A percentile compares a stretch with the other conserved stretches of the same genome.
phyloP scores from a whole-genome alignment of 64 coral and sea anemone genomes.

The Montipora sp. region DNA sequence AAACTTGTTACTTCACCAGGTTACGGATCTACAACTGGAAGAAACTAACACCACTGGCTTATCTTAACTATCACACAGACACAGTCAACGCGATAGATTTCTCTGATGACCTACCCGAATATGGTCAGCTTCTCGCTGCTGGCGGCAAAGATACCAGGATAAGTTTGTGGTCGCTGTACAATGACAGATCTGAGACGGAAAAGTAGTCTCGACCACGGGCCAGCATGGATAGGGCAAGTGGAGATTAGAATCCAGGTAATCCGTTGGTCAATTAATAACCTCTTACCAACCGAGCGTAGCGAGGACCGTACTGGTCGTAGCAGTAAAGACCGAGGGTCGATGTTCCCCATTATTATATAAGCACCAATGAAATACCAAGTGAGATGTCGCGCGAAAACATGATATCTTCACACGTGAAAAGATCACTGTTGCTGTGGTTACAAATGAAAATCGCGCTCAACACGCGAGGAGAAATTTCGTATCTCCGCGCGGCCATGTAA shows the following conservation, averaged over 20 bases:
- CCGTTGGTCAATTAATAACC: too few relatives aligned
- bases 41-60: constrained; percentile 79
- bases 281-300: too few relatives aligned
- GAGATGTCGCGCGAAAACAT: too few relatives aligned
- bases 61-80: constrained; percentile 79
- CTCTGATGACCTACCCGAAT: constrained; percentile 49
- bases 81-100: constrained; percentile 82
- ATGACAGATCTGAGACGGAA: constrained; percentile 16
- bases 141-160: constrained; percentile 92
- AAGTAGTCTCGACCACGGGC: neutral
- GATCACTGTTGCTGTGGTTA: too few relatives aligned
- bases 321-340: too few relatives aligned
- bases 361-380: too few relatives aligned
- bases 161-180: constrained; percentile 96
- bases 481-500: too few relatives aligned
- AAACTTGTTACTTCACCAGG: constrained; percentile 36
- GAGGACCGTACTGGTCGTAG: too few relatives aligned
- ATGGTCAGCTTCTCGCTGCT: constrained; percentile 80
- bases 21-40: constrained; percentile 96
- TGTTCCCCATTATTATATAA: too few relatives aligned
- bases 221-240: neutral
- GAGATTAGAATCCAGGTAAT: neutral
- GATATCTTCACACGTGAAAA: too few relatives aligned
- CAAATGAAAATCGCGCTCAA: too few relatives aligned
- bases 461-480: too few relatives aligned